Conservation (phyloP, 2,113 vertebrate genomes). For the Parus major region DNA sequence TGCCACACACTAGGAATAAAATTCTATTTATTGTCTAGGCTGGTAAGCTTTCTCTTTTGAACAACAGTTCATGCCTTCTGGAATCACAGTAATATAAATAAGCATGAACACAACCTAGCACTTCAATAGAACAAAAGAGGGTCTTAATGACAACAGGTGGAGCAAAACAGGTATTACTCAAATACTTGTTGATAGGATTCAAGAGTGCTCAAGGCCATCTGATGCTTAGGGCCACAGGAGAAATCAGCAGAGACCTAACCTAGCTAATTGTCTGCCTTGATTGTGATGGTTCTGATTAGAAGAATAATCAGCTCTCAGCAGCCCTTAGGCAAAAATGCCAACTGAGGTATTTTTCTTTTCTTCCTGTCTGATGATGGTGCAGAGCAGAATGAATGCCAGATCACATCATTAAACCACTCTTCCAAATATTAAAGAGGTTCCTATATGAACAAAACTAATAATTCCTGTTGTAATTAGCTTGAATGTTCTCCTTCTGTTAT, state of each 20-base stretch:
- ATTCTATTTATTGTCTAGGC: not conserved
- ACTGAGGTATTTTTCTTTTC: not conserved
- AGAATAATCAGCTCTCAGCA: constrained; percentile 74
- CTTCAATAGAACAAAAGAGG: constrained; percentile 22
- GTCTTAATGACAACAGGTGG: constrained; percentile 49
- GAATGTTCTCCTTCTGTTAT: constrained; percentile 16
- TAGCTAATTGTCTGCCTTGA: constrained; percentile 74
- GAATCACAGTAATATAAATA: constrained; percentile 28
- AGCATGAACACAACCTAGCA: constrained; percentile 19
- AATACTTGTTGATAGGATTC: constrained; percentile 68
- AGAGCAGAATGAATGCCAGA: constrained; percentile 53
- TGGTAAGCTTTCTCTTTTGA: constrained; percentile 35
- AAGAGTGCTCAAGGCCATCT: constrained; percentile 69
- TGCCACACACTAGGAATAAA: not conserved
- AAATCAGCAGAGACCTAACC: constrained; percentile 73
- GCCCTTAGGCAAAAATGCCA: constrained; percentile 68
- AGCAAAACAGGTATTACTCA: constrained; percentile 39
- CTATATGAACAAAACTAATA: constrained; percentile 22
- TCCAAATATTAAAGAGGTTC: constrained; percentile 49
- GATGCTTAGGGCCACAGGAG: constrained; percentile 51
- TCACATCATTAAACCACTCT: constrained; percentile 38
- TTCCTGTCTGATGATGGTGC: not conserved
- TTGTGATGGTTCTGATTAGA: constrained; percentile 73
- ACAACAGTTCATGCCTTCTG: not conserved
- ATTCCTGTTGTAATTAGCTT: constrained; percentile 34